phyloP scores from a whole-genome alignment of 2,797 vertebrate genomes.

The Schizopygopsis malacanthus region DNA sequence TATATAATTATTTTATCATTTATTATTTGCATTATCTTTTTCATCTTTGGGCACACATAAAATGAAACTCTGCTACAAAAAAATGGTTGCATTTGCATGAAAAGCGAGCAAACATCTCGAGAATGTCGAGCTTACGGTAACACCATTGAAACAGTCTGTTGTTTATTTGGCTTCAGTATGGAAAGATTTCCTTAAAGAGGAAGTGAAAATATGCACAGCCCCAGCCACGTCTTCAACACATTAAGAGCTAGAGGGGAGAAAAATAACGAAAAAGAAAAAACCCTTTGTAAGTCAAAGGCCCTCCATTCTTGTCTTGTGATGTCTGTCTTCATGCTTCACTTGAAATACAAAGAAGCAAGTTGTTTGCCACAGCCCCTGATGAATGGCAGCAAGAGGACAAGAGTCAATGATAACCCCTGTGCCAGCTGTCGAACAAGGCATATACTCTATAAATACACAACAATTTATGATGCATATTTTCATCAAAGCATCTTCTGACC shows the following conservation, averaged over 20 bases:
- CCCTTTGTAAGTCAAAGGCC: conserved; percentile 67
- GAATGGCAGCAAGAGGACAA: conserved; percentile 30
- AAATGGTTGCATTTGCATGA: conserved; percentile 46
- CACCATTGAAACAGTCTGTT: conserved; percentile 63
- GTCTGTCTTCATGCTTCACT: conserved; percentile 57
- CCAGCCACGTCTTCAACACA: conserved; percentile 71
- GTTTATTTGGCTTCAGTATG: conserved; percentile 74
- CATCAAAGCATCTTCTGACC: conserved; percentile 38
- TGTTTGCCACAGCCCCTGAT: conserved; percentile 46
- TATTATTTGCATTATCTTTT: background rate
- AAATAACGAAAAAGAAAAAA: conserved; percentile 52
- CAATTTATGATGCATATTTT: conserved; percentile 37
- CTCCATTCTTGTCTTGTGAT: conserved; percentile 75
- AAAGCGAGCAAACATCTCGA: conserved; percentile 65
- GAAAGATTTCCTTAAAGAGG: conserved; percentile 78
- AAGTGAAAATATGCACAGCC: conserved; percentile 83
- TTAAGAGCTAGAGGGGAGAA: conserved; percentile 50
- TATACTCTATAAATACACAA: conserved; percentile 18
- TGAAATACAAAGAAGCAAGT: conserved; percentile 48
- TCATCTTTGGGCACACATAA: background rate
- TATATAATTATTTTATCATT: background rate
- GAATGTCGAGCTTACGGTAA: conserved; percentile 67
- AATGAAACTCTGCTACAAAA: conserved; percentile 29
- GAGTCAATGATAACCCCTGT: conserved; percentile 38
- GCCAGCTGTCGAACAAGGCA: conserved; percentile 21